Percentiles rank a stretch among this genome's conserved stretches.
Evolutionary conservation across 2,797 vertebrate genomes (phyloP).

Genomic region (Phalanger gymnotis): DNA sequence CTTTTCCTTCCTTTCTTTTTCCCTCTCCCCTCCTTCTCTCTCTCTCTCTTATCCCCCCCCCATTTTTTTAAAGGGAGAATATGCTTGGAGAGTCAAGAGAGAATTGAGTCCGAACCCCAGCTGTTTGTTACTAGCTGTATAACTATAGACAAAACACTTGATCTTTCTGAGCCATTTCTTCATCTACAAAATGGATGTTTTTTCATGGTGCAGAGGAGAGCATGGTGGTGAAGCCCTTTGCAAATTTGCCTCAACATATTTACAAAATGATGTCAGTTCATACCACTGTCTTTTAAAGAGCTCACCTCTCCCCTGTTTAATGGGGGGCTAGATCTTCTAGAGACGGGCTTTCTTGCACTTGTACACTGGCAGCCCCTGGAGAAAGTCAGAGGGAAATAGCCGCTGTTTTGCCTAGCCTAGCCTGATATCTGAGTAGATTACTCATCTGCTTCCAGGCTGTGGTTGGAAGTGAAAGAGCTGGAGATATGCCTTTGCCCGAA

Average conservation of each 20-base stretch:
- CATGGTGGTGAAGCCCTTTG: rapidly evolving
- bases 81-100: neutral
- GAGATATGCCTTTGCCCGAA: neutral
- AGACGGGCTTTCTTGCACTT: neutral
- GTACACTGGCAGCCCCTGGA: neutral
- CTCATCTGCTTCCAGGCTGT: neutral
- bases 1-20: neutral
- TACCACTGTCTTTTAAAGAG: neutral
- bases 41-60: no score
- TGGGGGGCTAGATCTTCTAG: neutral
- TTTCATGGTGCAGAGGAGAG: neutral
- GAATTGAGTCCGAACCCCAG: neutral
- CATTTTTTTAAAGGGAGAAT: neutral
- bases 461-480: neutral
- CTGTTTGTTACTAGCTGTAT: neutral
- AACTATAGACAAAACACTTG: rapidly evolving
- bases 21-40: no score
- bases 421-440: neutral
- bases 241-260: neutral
- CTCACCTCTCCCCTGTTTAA: neutral
- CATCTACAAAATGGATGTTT: neutral
- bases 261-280: neutral
- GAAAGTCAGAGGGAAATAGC: neutral
- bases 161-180: neutral
- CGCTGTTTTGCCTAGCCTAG: rapidly evolving